Evolutionary conservation across 2,797 vertebrate species (phyloP).

Genomic region (Hydrophis major): DNA sequence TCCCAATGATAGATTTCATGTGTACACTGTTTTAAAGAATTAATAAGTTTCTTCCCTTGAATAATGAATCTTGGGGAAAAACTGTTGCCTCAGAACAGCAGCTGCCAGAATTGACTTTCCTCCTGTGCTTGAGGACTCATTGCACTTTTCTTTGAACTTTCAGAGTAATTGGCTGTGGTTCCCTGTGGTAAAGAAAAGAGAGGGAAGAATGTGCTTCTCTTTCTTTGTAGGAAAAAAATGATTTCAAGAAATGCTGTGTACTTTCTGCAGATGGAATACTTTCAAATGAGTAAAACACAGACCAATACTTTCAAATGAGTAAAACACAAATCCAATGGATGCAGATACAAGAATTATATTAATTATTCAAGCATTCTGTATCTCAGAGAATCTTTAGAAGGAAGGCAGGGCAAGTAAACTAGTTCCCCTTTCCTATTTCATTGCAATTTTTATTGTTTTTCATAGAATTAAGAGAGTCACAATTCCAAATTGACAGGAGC

Average conservation of each 20-base stretch:
- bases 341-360: not conserved
- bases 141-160: slow-evolving; percentile 49
- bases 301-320: not conserved
- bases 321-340: not conserved
- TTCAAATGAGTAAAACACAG: not conserved
- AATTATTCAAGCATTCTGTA: not conserved
- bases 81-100: slow-evolving; percentile 28
- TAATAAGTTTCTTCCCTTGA: slow-evolving; percentile 45
- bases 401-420: not conserved
- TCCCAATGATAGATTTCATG: slow-evolving; percentile 48
- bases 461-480: not conserved
- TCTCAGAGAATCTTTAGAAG: not conserved
- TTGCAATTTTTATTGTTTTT: not conserved
- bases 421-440: not conserved
- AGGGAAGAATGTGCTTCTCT: slow-evolving; percentile 7
- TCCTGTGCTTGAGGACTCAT: slow-evolving; percentile 35
- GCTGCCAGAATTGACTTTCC: slow-evolving; percentile 50
- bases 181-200: slow-evolving; percentile 25
- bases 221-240: not conserved
- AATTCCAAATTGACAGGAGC: not conserved
- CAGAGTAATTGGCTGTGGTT: slow-evolving; percentile 41
- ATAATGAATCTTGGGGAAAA: slow-evolving; percentile 59
- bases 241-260: not conserved
- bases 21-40: slow-evolving; percentile 61
- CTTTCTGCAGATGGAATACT: not conserved